Evolutionary conservation across 2,888 invertebrate genomes (phyloP).

Genomic region (Athrips mouffetella): DNA sequence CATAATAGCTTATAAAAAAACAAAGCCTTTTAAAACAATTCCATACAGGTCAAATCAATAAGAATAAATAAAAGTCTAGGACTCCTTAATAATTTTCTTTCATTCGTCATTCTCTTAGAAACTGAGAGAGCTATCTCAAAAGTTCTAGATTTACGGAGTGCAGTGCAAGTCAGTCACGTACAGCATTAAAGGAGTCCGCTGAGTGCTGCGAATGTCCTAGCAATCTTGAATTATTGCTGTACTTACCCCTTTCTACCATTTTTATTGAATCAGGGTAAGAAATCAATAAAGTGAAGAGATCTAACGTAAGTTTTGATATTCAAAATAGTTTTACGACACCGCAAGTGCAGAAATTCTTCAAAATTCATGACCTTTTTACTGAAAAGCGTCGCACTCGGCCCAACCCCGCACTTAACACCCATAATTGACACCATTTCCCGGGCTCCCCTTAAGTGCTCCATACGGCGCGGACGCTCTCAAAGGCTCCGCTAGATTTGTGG

Average conservation of each 20-base stretch:
- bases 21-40: no score
- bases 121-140: no score
- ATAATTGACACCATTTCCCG: constrained; percentile 74
- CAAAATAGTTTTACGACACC: not conserved
- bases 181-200: constrained; percentile 20
- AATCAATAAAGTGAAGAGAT: no score
- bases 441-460: constrained; percentile 66
- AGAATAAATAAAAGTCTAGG: no score
- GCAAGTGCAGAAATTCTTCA: constrained; percentile 1
- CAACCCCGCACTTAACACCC: constrained; percentile 63
- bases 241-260: constrained; percentile 29
- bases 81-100: no score
- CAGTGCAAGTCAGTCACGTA: constrained; percentile 39
- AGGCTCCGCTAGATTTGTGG: constrained; percentile 66
- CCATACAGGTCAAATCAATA: no score
- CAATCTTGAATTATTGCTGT: constrained; percentile 50
- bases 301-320: not conserved
- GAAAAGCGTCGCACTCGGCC: constrained; percentile 18
- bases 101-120: no score
- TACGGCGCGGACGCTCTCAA: constrained; percentile 46
- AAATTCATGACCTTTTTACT: constrained; percentile 14
- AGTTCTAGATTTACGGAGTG: constrained; percentile 8
- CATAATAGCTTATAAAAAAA: no score
- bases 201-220: constrained; percentile 21
- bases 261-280: no score